Evolutionary conservation across 2,113 vertebrate genomes (phyloP).

Genomic region (Calyptomena viridis): DNA sequence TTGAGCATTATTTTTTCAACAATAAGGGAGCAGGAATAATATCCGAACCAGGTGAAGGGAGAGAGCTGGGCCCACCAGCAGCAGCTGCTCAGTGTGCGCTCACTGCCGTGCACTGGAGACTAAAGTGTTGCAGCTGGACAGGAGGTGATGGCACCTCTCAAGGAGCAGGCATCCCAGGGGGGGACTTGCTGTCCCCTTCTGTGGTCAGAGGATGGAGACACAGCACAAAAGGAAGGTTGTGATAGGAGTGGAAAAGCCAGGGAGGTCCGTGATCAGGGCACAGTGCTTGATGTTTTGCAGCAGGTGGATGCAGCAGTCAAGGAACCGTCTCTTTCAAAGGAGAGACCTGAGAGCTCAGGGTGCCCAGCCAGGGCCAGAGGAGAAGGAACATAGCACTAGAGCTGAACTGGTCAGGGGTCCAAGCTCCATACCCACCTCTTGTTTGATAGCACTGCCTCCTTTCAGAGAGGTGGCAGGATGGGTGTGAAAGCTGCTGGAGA

Average conservation of each 20-base stretch:
- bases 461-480: background rate
- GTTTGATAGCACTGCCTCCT: background rate
- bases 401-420: rapidly evolving
- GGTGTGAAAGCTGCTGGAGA: background rate
- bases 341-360: background rate
- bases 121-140: rapidly evolving
- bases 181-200: rapidly evolving
- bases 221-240: background rate
- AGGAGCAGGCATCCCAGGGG: no score
- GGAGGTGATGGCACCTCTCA: no score
- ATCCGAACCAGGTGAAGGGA: conserved; percentile 15
- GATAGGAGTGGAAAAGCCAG: background rate
- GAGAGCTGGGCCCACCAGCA: background rate
- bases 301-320: background rate
- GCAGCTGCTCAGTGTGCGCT: background rate
- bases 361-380: background rate
- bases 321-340: rapidly evolving
- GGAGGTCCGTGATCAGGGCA: background rate
- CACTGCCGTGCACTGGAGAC: background rate
- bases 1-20: conserved; percentile 49
- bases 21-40: conserved; percentile 50
- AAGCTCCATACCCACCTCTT: rapidly evolving
- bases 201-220: background rate
- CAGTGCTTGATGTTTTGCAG: background rate
- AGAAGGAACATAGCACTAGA: rapidly evolving